A percentile compares a stretch with the other conserved stretches of the same genome.
Conservation (phyloP, 2,888 invertebrate species). For the Thymelicus lineola region DNA sequence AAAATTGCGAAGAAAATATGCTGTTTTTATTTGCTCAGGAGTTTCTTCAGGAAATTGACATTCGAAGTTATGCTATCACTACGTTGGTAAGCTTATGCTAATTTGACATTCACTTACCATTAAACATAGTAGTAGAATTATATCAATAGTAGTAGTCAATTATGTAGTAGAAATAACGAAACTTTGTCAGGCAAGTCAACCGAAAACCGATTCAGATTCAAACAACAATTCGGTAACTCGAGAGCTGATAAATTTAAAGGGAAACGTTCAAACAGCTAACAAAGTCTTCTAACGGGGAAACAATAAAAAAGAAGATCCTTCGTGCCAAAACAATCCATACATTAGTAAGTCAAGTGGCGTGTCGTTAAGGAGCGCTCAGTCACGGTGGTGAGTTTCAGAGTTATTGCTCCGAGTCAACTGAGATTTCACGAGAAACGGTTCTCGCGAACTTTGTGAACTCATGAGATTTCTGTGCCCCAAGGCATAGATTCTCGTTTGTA, state of each 20-base stretch:
- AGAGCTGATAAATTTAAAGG: conserved; percentile 22
- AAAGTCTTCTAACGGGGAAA: conserved; percentile 26
- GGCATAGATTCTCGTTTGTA: neutral
- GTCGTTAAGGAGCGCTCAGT: conserved; percentile 56
- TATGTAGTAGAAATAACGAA: no score
- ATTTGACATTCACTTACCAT: no score
- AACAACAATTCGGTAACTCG: conserved; percentile 21
- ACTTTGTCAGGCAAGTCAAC: neutral
- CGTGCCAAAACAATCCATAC: conserved; percentile 37
- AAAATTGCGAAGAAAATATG: no score
- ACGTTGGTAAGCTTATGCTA: no score
- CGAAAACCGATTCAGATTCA: neutral
- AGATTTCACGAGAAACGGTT: conserved; percentile 31
- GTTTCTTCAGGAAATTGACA: no score
- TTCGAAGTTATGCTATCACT: no score
- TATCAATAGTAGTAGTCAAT: no score
- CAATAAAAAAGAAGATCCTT: conserved; percentile 34
- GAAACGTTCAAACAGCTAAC: neutral
- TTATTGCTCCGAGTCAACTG: conserved; percentile 54
- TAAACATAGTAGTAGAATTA: no score
- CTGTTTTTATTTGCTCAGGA: no score
- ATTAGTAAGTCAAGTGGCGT: conserved; percentile 38
- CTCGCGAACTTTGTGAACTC: conserved; percentile 15
- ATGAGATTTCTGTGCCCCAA: conserved; percentile 15
- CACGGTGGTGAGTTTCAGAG: conserved; percentile 62